Evolutionary conservation across 2,888 invertebrate genomes (phyloP), one percentile per base, ranked within the genome.

Genomic region (Mesorhabditis sp.): DNA sequence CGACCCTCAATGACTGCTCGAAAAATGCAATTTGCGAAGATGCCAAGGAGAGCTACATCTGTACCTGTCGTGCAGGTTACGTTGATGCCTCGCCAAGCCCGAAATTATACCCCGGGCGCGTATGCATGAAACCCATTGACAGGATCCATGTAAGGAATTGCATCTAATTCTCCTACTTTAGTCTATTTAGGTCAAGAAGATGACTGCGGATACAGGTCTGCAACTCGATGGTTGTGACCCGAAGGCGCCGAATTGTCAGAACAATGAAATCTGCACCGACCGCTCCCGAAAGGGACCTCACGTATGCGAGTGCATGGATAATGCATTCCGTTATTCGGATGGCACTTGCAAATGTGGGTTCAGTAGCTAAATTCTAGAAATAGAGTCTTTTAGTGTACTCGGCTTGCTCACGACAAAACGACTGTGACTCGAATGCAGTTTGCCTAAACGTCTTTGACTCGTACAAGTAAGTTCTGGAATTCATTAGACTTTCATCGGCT

Each of bases 21-120:
- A 90, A 91, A 70, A 90, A 93, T 81, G 92, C 94, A 0, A 90
- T 92, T 65, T 95, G 95, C 85, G 92, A 94, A 87, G 95, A 95
- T 86, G 88, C 93, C 10, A 90, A 91, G 66, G 80, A 76, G 7
- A 92, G 93, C 0, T 95, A 93, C 87, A 92, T 93, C 0, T 95
- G 95, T 86, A 92, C 92, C 79, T 95, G 95, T 83, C 90, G 90
- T 67, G n/a, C 45, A 67, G 45, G 68, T 4, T 92, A 89, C 86
- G 89, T 90, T 0, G 92, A 93, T 86, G 83, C 82, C 4, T 84
- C 84, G 4, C 78, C 83, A 45, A 82, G 84, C 67, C 74, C 80
- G 43, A 80, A 79, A 5, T 77, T 80, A 66, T 85, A 85, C 71
- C 85, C 86, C n/a, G 86, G 86, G 68, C 76, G 78, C 66, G 71